A percentile compares a stretch with the other conserved stretches of the same genome.
Conservation (phyloP, 2,113 vertebrate genomes). For the Amphilophus citrinellus region DNA sequence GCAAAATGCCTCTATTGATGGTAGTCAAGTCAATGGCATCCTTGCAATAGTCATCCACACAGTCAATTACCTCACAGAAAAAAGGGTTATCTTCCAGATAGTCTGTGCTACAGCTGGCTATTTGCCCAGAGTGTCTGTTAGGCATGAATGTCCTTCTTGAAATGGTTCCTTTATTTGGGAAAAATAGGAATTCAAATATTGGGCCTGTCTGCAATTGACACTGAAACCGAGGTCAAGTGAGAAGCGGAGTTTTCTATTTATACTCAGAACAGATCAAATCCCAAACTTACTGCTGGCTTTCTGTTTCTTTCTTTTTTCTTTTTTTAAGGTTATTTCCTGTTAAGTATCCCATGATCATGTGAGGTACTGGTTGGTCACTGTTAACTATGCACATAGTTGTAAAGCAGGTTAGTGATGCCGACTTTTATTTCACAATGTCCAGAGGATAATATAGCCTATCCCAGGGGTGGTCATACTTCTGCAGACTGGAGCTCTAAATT, state of each 20-base stretch:
- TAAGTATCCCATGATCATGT: neutral
- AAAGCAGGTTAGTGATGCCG: neutral
- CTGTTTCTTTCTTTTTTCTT: neutral
- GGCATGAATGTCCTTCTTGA: slow-evolving; percentile 50
- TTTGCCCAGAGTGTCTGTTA: slow-evolving; percentile 50
- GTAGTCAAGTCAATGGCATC: slow-evolving; percentile 79
- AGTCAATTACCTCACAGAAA: slow-evolving; percentile 75
- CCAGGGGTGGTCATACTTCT: slow-evolving; percentile 8
- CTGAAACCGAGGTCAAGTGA: slow-evolving; percentile 21
- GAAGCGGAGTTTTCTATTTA: slow-evolving; percentile 11
- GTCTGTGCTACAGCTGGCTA: slow-evolving; percentile 54
- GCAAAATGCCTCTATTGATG: slow-evolving; percentile 69
- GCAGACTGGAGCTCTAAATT: slow-evolving; percentile 14
- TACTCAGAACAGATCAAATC: slow-evolving; percentile 1
- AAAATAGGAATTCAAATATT: slow-evolving; percentile 52
- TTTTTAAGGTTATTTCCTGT: neutral
- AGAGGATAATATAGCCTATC: neutral
- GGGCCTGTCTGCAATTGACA: slow-evolving; percentile 28
- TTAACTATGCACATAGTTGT: slow-evolving; percentile 3
- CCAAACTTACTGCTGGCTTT: neutral
- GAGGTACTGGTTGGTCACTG: neutral
- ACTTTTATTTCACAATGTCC: slow-evolving; percentile 9
- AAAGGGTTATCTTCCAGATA: slow-evolving; percentile 61
- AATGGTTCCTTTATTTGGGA: slow-evolving; percentile 32
- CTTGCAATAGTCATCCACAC: slow-evolving; percentile 71